A percentile compares a stretch with the other conserved stretches of the same genome.
Conservation (phyloP, 2,888 invertebrate genomes). For the Hecatera dysodea region DNA sequence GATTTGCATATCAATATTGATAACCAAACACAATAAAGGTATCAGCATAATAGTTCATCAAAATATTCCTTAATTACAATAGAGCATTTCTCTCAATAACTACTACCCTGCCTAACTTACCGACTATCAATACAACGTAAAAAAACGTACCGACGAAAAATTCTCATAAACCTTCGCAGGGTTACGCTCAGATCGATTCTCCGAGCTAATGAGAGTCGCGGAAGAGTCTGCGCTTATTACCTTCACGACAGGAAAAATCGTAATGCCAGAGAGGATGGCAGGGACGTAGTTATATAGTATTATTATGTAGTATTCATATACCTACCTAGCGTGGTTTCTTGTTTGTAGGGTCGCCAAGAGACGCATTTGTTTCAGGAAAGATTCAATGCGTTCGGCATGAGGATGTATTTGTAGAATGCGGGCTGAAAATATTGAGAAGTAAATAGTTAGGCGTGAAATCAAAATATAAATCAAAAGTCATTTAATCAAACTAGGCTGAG, state of each 20-base stretch:
- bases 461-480: too few relatives aligned
- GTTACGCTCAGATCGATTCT: conserved; percentile 59
- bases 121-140: not conserved
- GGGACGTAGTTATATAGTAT: too few relatives aligned
- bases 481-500: too few relatives aligned
- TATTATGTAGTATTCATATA: conserved; percentile 52
- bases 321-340: conserved; percentile 26
- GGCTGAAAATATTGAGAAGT: not conserved
- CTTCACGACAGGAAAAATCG: conserved; percentile 63
- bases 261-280: conserved; percentile 33
- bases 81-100: too few relatives aligned
- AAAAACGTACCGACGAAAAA: not conserved
- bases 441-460: not conserved
- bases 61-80: too few relatives aligned
- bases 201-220: conserved; percentile 59
- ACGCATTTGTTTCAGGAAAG: conserved; percentile 32
- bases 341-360: conserved; percentile 41
- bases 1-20: too few relatives aligned
- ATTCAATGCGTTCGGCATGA: conserved; percentile 37
- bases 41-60: too few relatives aligned
- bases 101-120: too few relatives aligned
- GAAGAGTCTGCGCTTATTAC: conserved; percentile 41
- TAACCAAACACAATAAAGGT: too few relatives aligned
- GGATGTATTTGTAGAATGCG: not conserved
- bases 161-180: conserved; percentile 21